phyloP scores from a whole-genome alignment of 1,140 invertebrate genomes.

The Formica selysi region DNA sequence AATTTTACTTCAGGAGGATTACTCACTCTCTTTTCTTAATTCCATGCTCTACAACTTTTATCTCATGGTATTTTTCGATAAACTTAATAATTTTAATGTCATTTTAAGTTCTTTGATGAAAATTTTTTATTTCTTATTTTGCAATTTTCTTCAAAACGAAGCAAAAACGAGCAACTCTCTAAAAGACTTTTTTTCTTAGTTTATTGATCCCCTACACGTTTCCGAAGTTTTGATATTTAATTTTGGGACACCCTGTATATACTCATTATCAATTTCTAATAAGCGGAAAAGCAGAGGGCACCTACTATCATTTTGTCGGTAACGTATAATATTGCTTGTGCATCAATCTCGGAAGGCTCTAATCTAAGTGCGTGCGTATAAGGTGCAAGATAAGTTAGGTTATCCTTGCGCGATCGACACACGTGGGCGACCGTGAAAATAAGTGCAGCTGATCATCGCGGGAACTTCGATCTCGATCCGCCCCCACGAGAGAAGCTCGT shows the following conservation, averaged over 20 bases:
- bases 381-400: background rate
- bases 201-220: no score
- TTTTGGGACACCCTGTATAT: background rate
- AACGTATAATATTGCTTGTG: background rate
- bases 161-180: no score
- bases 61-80: no score
- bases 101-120: no score
- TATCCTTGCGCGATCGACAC: conserved; percentile 10
- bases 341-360: background rate
- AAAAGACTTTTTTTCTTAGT: no score
- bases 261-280: conserved; percentile 1
- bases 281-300: background rate
- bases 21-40: no score
- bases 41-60: no score
- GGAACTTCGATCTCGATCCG: conserved; percentile 60
- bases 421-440: conserved; percentile 68
- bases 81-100: no score
- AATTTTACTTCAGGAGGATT: no score
- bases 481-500: conserved; percentile 59
- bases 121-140: no score
- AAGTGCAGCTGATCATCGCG: conserved; percentile 55
- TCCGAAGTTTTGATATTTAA: no score
- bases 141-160: no score
- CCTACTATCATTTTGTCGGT: background rate
- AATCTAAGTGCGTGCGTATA: conserved; percentile 33